Evolutionary conservation across 2,888 invertebrate genomes (phyloP), one percentile per base, ranked within the genome.

Genomic region (Macrostomum cliftonense): DNA sequence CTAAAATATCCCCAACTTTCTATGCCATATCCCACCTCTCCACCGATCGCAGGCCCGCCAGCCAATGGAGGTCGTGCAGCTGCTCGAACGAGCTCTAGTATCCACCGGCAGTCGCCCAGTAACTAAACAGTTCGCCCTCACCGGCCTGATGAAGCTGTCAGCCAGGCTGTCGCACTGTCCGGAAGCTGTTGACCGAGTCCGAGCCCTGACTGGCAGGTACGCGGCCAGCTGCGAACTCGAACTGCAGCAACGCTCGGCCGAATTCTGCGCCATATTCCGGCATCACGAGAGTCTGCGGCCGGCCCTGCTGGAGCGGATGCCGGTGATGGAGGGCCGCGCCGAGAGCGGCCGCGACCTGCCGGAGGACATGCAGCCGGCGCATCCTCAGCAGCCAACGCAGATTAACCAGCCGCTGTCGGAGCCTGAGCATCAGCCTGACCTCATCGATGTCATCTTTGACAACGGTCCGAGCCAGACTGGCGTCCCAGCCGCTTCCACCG

Each of bases 161-260:
- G 87, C 93, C 45, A 77, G 95, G 63, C 73, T 72, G 54, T 58
- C 59, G 7, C 47, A 49, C 16, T 55, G 60, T 28, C 54, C 55
- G 43, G 57, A 58, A 4, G 28, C 28, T 9, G 28, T 28, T 4
- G 28, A 4, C 28, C 28, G 28, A 4, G 85, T 91, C 61, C 81
- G 84, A 61, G 80, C 81, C 60, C 80, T 91, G 54, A 81, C 93
- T 56, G 83, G 59, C 28, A 45, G 59, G 14, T 95, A 93, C 71
- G 87, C 88, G 50, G 83, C 86, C 57, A 89, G 89, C 74, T 78
- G 95, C 59, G 84, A 95, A 70, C 82, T 95, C 61, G 97, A 99
- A 71, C 73, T 99, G 60, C 97, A 99, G 67, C 97, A 99, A 70
- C 76, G 97, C 63, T 89, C 95, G 17, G 87, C 93, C 11, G 97